Percentiles rank a stretch among this genome's conserved stretches.
Conservation (phyloP, 1,140 invertebrate genomes). For the Diabrotica virgifera region DNA sequence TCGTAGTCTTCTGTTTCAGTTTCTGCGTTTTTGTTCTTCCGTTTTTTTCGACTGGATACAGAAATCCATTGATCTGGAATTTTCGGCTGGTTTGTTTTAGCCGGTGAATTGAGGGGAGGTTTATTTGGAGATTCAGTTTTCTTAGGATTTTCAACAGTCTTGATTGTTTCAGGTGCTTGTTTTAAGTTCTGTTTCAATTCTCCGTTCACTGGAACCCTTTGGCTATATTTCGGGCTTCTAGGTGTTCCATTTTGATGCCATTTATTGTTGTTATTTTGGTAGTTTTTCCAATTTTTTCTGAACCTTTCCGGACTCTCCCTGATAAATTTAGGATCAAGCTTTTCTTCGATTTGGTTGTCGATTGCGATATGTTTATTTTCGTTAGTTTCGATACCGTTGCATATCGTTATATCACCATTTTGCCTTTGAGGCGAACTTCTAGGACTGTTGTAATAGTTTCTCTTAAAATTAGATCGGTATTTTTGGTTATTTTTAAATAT, state of each 20-base stretch:
- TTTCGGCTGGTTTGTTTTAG: background rate
- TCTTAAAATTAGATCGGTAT: constrained; percentile 11
- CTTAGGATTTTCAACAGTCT: background rate
- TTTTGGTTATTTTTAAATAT: constrained; percentile 10
- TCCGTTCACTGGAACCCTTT: background rate
- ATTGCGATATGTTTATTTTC: constrained; percentile 12
- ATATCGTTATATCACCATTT: background rate
- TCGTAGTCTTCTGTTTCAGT: constrained; percentile 17
- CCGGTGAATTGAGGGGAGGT: background rate
- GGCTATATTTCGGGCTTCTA: constrained; percentile 8
- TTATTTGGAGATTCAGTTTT: constrained; percentile 6
- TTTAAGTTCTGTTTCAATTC: background rate
- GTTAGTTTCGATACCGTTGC: background rate
- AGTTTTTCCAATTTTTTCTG: constrained; percentile 8
- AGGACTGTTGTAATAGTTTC: constrained; percentile 9
- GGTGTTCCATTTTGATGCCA: background rate
- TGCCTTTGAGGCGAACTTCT: constrained; percentile 15
- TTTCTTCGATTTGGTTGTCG: constrained; percentile 7
- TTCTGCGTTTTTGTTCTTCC: constrained; percentile 40
- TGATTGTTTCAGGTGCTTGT: background rate
- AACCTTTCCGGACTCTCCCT: background rate
- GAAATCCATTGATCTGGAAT: constrained; percentile 44
- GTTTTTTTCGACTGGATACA: constrained; percentile 44
- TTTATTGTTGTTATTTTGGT: background rate
- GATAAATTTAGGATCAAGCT: background rate